phyloP scores from a whole-genome alignment of 2,113 vertebrate genomes.

The Perca schrenkii region DNA sequence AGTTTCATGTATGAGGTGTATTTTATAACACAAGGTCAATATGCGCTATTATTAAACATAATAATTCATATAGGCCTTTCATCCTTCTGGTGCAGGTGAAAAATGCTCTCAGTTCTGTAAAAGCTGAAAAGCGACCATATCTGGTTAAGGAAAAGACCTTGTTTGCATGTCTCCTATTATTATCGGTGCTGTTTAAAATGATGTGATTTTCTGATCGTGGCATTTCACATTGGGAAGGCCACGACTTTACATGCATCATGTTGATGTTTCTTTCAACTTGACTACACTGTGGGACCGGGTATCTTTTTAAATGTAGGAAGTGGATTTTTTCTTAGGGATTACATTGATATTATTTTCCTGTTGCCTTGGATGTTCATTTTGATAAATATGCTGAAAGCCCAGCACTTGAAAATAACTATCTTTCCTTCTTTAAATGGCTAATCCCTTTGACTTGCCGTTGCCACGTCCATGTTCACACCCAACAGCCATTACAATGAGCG shows the following conservation, averaged over 20 bases:
- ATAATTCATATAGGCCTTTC: conserved; percentile 59
- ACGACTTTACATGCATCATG: conserved; percentile 55
- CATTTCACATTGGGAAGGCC: conserved; percentile 45
- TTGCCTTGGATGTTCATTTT: conserved; percentile 65
- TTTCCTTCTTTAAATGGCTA: conserved; percentile 68
- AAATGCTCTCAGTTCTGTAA: conserved; percentile 52
- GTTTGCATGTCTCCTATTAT: conserved; percentile 20
- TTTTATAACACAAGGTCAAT: conserved; percentile 68
- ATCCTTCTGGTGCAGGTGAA: conserved; percentile 42
- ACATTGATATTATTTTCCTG: conserved; percentile 53
- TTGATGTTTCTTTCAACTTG: conserved; percentile 54
- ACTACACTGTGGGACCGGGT: conserved; percentile 20
- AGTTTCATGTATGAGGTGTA: conserved; percentile 34
- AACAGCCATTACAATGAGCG: conserved; percentile 77
- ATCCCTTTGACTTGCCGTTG: conserved; percentile 77
- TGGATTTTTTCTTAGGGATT: conserved; percentile 51
- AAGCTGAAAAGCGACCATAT: conserved; percentile 46
- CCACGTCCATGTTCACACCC: conserved; percentile 74
- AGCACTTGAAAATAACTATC: conserved; percentile 74
- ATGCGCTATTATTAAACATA: conserved; percentile 67
- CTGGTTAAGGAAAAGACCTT: conserved; percentile 31
- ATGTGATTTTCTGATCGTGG: conserved; percentile 55
- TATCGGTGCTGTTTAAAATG: conserved; percentile 35
- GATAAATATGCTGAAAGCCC: conserved; percentile 70
- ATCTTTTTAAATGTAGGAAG: conserved; percentile 36